Conservation (phyloP, 2,888 invertebrate genomes). For the Dione juno region DNA sequence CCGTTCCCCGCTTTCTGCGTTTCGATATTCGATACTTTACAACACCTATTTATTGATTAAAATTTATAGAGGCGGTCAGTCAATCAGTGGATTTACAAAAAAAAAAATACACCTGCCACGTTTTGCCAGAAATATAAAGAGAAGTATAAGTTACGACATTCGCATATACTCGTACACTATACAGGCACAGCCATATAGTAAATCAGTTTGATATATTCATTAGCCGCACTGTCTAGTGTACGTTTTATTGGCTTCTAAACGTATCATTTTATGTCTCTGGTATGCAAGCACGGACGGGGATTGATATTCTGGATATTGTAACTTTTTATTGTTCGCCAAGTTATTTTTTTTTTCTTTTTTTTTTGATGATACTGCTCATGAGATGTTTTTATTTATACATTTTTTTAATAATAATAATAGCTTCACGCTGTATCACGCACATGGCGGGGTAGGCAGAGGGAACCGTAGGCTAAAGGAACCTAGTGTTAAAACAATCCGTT, state of each 20-base stretch:
- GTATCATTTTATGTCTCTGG: conserved; percentile 35
- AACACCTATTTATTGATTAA: no score
- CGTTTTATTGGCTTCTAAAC: conserved; percentile 40
- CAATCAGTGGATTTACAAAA: not conserved
- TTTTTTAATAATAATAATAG: no score
- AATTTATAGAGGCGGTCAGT: no score
- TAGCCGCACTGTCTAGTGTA: conserved; percentile 45
- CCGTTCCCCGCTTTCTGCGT: no score
- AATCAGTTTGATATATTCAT: conserved; percentile 54
- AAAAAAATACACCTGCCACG: conserved; percentile 28
- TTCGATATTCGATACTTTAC: no score
- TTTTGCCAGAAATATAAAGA: conserved; percentile 46
- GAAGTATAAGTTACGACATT: conserved; percentile 46
- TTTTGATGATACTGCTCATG: not conserved
- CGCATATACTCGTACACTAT: not conserved
- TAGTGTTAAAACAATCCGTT: no score
- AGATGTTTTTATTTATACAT: no score
- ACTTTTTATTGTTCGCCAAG: conserved; percentile 16
- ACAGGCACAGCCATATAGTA: conserved; percentile 43
- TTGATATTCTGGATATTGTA: conserved; percentile 37
- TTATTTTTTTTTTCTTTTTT: not conserved
- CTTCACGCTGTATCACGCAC: no score
- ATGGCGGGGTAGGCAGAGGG: no score
- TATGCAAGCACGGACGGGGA: conserved; percentile 25
- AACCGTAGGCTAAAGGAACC: no score